A percentile compares a stretch with the other conserved stretches of the same genome.
Evolutionary conservation across 2,797 vertebrate genomes (phyloP).

Genomic region (Lates japonicus): DNA sequence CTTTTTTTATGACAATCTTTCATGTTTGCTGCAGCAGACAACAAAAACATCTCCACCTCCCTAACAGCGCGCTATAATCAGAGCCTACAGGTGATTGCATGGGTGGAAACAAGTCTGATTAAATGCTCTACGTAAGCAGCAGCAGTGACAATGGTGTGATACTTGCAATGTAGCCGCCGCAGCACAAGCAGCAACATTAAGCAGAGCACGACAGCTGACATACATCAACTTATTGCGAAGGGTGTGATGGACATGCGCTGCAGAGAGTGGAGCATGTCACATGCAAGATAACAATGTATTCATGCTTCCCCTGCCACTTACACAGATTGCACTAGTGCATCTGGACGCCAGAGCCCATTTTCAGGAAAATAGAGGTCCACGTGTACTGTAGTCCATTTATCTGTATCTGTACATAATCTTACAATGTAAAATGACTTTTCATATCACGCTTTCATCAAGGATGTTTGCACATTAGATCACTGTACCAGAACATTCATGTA

Average conservation of each 20-base stretch:
- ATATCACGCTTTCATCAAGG: neutral
- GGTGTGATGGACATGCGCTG: neutral
- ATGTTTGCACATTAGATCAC: neutral
- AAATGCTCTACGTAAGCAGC: slow-evolving; percentile 13
- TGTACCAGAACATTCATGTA: neutral
- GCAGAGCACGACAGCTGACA: neutral
- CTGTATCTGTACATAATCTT: neutral
- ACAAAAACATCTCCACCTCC: neutral
- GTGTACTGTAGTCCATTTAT: neutral
- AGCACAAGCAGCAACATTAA: neutral
- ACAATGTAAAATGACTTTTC: neutral
- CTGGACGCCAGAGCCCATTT: neutral
- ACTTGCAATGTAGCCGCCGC: neutral
- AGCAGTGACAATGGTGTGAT: slow-evolving; percentile 5
- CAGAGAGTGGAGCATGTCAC: neutral
- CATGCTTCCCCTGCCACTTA: neutral
- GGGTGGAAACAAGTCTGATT: neutral
- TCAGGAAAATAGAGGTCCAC: neutral
- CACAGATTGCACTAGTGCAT: neutral
- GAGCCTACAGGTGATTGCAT: slow-evolving; percentile 18
- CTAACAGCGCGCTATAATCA: neutral
- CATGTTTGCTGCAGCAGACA: slow-evolving; percentile 15
- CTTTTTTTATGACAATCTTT: neutral
- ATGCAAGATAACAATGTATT: neutral
- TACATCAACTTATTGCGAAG: neutral